Percentiles rank a stretch among this genome's conserved stretches.
These are phyloP conservation scores for Tipula helvola DNA, from an alignment of 2,888 invertebrate genomes.

Conservation along the genomic window DNA sequence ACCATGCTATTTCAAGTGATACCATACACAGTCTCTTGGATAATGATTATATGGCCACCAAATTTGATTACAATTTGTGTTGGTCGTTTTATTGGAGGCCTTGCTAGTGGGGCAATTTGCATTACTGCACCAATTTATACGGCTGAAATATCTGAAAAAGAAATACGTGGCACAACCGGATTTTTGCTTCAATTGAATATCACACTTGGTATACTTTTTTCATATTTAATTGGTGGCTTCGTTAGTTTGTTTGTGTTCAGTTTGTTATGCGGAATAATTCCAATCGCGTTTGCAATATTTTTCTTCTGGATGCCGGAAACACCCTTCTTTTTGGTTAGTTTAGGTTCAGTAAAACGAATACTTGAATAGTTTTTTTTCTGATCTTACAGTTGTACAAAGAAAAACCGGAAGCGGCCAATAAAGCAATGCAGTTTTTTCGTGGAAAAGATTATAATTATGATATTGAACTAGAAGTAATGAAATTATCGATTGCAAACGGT, in stretches of 20 bases:
- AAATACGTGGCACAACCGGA: constrained; percentile 65
- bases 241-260: constrained; percentile 27
- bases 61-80: constrained; percentile 35
- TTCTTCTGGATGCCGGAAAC: constrained; percentile 65
- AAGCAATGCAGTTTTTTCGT: constrained; percentile 59
- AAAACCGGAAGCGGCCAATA: constrained; percentile 49
- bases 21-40: constrained; percentile 64
- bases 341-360: no score
- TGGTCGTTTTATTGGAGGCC: constrained; percentile 32
- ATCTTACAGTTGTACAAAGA: constrained; percentile 34
- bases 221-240: constrained; percentile 46
- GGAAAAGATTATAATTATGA: constrained; percentile 56
- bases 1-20: constrained; percentile 39
- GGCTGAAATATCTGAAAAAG: constrained; percentile 64
- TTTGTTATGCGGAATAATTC: constrained; percentile 27
- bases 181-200: constrained; percentile 71
- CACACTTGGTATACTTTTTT: constrained; percentile 58
- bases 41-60: constrained; percentile 57
- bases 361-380: background rate
- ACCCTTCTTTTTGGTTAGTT: constrained; percentile 46
- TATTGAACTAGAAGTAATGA: constrained; percentile 48
- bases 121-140: constrained; percentile 65
- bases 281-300: constrained; percentile 49
- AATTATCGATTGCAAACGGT: constrained; percentile 27
- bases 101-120: constrained; percentile 60